phyloP scores from a whole-genome alignment of 2,888 invertebrate species.

The Drepana falcataria region DNA sequence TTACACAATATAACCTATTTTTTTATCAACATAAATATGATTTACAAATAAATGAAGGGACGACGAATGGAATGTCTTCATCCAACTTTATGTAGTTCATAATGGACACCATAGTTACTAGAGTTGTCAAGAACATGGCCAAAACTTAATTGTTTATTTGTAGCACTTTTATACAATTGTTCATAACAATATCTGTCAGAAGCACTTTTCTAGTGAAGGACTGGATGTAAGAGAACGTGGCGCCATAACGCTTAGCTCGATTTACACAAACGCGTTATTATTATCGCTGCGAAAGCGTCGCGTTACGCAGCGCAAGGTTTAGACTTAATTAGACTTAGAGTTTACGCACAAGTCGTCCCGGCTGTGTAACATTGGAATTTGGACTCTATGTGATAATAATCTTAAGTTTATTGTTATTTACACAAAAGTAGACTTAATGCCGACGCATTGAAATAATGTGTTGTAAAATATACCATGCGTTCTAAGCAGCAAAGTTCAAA shows the following conservation, averaged over 20 bases:
- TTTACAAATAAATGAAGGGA: too few relatives aligned
- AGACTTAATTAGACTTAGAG: neutral
- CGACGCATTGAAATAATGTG: neutral
- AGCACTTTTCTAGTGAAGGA: neutral
- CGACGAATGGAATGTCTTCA: too few relatives aligned
- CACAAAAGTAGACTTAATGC: neutral
- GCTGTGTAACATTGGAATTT: neutral
- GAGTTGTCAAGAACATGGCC: too few relatives aligned
- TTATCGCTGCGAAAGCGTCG: neutral
- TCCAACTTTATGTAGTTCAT: too few relatives aligned
- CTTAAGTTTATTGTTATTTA: too few relatives aligned
- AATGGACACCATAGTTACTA: too few relatives aligned
- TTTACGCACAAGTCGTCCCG: neutral
- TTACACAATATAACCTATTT: too few relatives aligned
- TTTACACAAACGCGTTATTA: constrained; percentile 14
- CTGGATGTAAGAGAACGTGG: constrained; percentile 19
- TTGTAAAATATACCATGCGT: neutral
- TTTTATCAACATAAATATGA: too few relatives aligned
- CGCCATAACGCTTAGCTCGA: constrained; percentile 16
- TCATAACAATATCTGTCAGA: neutral
- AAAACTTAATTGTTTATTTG: too few relatives aligned
- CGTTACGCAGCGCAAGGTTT: neutral
- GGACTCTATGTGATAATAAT: neutral
- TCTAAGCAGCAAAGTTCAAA: neutral
- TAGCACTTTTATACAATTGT: neutral